phyloP scores from a whole-genome alignment of 2,113 vertebrate genomes.

The Elaphurus davidianus region DNA sequence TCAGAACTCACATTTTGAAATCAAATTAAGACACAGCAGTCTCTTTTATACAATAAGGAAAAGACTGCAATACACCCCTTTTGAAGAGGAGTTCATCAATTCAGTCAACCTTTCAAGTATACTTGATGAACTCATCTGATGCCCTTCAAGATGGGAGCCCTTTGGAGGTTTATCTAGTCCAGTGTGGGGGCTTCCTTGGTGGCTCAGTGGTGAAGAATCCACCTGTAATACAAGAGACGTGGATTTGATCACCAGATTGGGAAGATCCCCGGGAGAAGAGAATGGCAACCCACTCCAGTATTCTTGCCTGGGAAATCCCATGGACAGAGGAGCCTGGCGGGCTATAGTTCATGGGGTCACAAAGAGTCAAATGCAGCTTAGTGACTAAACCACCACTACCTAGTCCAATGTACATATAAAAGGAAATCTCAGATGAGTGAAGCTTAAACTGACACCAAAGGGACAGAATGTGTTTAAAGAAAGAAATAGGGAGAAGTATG shows the following conservation, averaged over 20 bases:
- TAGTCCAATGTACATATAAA: neutral
- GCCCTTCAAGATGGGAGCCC: neutral
- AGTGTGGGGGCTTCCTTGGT: neutral
- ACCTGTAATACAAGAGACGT: neutral
- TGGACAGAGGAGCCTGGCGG: neutral
- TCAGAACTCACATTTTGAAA: neutral
- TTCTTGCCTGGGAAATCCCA: neutral
- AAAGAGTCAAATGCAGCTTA: neutral
- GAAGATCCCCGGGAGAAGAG: neutral
- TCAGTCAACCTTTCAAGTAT: neutral
- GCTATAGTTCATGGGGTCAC: neutral
- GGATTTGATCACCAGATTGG: neutral
- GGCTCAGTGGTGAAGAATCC: neutral
- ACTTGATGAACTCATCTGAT: neutral
- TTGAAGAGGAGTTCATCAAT: neutral
- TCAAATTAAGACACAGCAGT: neutral
- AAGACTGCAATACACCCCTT: neutral
- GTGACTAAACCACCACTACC: neutral
- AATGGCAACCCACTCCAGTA: neutral
- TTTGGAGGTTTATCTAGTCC: neutral
- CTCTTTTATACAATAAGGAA: neutral
- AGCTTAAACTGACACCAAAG: neutral
- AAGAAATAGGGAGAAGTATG: neutral
- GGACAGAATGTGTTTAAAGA: neutral
- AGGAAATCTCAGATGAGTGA: neutral